phyloP scores from a whole-genome alignment of 92 coral and sea anemone species.

The Phenganax marumi region DNA sequence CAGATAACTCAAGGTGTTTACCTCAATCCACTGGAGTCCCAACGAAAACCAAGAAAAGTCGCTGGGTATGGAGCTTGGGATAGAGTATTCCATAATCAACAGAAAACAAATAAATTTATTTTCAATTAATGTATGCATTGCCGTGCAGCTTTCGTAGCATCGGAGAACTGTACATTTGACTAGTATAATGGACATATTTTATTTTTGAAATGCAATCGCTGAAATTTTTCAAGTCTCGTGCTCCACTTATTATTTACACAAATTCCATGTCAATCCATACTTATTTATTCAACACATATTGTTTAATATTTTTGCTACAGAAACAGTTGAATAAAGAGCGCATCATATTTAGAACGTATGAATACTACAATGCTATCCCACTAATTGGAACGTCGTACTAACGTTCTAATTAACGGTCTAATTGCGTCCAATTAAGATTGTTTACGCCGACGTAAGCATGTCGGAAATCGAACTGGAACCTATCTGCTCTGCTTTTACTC shows the following conservation, averaged over 20 bases:
- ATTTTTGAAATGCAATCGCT: no score
- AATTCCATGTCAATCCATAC: conserved; percentile 9
- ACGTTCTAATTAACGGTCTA: not conserved
- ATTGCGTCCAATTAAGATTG: not conserved
- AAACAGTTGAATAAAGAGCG: not conserved
- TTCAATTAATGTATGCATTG: not conserved
- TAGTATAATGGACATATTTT: no score
- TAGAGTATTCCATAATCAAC: not conserved
- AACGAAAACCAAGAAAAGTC: conserved; percentile 8
- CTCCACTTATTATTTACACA: not conserved
- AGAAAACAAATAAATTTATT: not conserved
- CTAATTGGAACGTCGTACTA: not conserved
- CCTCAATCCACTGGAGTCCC: conserved; percentile 10
- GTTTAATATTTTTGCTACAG: not conserved
- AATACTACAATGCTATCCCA: no score
- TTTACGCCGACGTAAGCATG: not conserved
- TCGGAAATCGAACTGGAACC: conserved; percentile 10
- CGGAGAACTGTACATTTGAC: no score
- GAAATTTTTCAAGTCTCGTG: no score
- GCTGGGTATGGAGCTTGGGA: conserved; percentile 30
- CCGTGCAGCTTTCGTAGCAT: no score
- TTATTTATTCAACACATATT: conserved; percentile 8
- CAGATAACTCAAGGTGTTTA: not conserved
- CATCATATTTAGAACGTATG: not conserved
- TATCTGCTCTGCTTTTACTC: conserved; percentile 13